phyloP scores from a whole-genome alignment of 2,113 vertebrate genomes.

The Solea solea region DNA sequence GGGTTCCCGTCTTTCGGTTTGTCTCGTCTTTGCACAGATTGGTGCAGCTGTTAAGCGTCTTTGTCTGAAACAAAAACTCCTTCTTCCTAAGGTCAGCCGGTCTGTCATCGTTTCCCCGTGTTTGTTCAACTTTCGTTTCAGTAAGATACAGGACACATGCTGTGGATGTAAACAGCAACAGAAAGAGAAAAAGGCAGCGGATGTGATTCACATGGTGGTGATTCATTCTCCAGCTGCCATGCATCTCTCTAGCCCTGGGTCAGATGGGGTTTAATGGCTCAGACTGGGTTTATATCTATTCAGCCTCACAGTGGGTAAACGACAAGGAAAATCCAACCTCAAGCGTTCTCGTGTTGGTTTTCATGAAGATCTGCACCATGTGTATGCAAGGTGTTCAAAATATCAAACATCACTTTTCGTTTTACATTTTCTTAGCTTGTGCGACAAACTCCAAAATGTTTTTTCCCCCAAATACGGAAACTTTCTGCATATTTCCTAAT shows the following conservation, averaged over 20 bases:
- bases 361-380: conserved; percentile 4
- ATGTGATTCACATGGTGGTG: conserved; percentile 61
- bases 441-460: background rate
- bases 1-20: conserved; percentile 12
- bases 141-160: conserved; percentile 61
- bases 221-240: conserved; percentile 61
- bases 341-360: background rate
- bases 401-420: background rate
- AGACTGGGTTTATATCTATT: conserved; percentile 16
- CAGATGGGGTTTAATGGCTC: conserved; percentile 53
- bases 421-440: background rate
- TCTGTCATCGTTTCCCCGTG: conserved; percentile 32
- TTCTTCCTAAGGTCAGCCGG: conserved; percentile 28
- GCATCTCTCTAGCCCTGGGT: conserved; percentile 36
- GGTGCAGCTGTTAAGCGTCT: conserved; percentile 56
- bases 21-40: conserved; percentile 2
- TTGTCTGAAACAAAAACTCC: conserved; percentile 35
- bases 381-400: conserved; percentile 1
- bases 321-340: conserved; percentile 4
- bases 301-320: conserved; percentile 5
- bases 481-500: background rate
- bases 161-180: conserved; percentile 70
- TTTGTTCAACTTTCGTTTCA: conserved; percentile 55
- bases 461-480: background rate
- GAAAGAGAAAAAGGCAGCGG: conserved; percentile 54